A percentile compares a stretch with the other conserved stretches of the same genome.
Conservation (phyloP, 2,797 vertebrate genomes). For the Gymnocypris eckloni region DNA sequence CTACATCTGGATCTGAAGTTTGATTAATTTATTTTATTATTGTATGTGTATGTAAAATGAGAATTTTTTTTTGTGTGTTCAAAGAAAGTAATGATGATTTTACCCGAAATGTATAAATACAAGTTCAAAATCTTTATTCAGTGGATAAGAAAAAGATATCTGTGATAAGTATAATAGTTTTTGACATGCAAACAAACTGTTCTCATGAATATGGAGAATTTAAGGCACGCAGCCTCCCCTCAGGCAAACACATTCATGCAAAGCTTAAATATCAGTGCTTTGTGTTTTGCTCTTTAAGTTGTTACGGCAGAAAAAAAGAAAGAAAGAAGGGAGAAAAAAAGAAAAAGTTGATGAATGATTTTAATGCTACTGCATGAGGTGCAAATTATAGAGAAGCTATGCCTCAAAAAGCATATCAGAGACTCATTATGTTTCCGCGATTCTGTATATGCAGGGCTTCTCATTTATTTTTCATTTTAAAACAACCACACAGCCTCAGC, state of each 20-base stretch:
- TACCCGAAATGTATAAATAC: neutral
- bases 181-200: conserved; percentile 49
- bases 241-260: conserved; percentile 40
- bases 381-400: conserved; percentile 63
- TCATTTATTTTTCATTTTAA: conserved; percentile 67
- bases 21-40: neutral
- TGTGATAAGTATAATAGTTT: conserved; percentile 41
- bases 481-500: conserved; percentile 59
- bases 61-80: neutral
- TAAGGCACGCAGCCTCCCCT: conserved; percentile 40
- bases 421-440: conserved; percentile 61
- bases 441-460: conserved; percentile 61
- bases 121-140: conserved; percentile 14
- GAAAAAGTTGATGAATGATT: conserved; percentile 58
- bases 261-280: conserved; percentile 52
- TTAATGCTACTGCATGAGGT: conserved; percentile 62
- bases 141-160: conserved; percentile 22
- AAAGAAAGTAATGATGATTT: neutral
- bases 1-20: neutral
- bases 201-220: conserved; percentile 53
- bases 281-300: conserved; percentile 58
- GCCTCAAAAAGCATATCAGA: conserved; percentile 63
- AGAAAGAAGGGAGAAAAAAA: conserved; percentile 9
- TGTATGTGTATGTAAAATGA: neutral
- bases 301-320: conserved; percentile 30